Evolutionary conservation across 2,888 invertebrate species (phyloP).

Genomic region (Neuroscelio doddi): DNA sequence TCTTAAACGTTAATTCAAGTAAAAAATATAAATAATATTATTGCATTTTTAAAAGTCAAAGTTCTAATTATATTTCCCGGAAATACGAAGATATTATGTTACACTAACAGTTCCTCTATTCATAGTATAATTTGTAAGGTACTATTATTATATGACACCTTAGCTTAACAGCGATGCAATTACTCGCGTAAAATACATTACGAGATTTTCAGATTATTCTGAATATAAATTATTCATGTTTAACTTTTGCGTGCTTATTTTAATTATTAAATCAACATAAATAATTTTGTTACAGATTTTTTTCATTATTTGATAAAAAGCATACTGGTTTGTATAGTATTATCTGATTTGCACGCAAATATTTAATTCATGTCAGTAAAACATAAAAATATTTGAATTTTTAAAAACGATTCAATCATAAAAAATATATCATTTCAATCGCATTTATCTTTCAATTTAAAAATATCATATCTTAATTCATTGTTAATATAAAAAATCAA

Average conservation of each 20-base stretch:
- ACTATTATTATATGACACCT: constrained; percentile 6
- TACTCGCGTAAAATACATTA: constrained; percentile 1
- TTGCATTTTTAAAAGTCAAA: no score
- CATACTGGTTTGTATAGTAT: background rate
- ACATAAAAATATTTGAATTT: constrained; percentile 1
- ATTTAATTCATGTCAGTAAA: background rate
- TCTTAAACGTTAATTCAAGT: no score
- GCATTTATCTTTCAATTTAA: no score
- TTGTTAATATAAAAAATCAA: no score
- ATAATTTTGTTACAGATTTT: constrained; percentile 1
- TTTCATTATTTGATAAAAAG: background rate
- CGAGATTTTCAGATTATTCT: constrained; percentile 2
- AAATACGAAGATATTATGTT: no score
- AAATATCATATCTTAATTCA: no score
- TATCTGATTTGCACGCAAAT: background rate
- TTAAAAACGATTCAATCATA: no score
- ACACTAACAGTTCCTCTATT: background rate
- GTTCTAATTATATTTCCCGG: no score
- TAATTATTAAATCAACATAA: constrained; percentile 3
- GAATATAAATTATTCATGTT: constrained; percentile 1
- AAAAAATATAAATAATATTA: no score
- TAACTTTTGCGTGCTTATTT: constrained; percentile 1
- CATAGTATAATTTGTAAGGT: constrained; percentile 4
- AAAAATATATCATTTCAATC: no score
- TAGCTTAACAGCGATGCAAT: background rate